Conservation (phyloP, 2,888 invertebrate species). For the Habrosyne pyritoides region DNA sequence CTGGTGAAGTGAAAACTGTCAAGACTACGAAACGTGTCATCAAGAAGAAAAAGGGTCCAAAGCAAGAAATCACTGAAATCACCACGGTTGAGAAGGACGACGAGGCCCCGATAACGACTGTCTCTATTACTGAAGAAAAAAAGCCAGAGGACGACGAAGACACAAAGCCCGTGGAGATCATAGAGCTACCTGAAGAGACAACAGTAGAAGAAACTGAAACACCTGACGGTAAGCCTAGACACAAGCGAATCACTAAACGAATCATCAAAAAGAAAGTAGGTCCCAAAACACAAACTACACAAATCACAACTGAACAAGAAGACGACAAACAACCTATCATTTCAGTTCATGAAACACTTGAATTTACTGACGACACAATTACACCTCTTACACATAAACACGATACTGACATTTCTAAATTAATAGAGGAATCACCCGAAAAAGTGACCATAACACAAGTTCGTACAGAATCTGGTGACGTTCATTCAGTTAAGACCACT, state of each 20-base stretch:
- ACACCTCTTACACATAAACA: constrained; percentile 21
- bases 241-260: constrained; percentile 38
- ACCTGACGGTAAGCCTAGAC: constrained; percentile 29
- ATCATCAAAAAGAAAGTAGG: constrained; percentile 65
- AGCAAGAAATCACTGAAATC: constrained; percentile 30
- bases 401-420: constrained; percentile 33
- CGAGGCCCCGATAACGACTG: constrained; percentile 35
- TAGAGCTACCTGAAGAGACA: constrained; percentile 36
- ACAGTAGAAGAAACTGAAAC: constrained; percentile 25
- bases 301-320: constrained; percentile 65
- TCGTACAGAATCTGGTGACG: constrained; percentile 50
- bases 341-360: constrained; percentile 55
- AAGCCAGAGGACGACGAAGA: constrained; percentile 22
- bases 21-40: constrained; percentile 39
- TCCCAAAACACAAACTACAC: constrained; percentile 47
- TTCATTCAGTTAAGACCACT: constrained; percentile 44
- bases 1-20: constrained; percentile 27
- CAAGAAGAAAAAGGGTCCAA: constrained; percentile 42
- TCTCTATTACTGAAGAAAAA: constrained; percentile 27
- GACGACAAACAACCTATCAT: constrained; percentile 68
- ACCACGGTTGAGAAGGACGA: constrained; percentile 51
- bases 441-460: constrained; percentile 60
- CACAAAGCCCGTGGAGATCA: constrained; percentile 20
- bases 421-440: constrained; percentile 43
- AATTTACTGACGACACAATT: constrained; percentile 39